These are phyloP conservation scores for Atrichornis clamosus DNA, from an alignment of 2,113 vertebrate genomes.

Conservation along the genomic window DNA sequence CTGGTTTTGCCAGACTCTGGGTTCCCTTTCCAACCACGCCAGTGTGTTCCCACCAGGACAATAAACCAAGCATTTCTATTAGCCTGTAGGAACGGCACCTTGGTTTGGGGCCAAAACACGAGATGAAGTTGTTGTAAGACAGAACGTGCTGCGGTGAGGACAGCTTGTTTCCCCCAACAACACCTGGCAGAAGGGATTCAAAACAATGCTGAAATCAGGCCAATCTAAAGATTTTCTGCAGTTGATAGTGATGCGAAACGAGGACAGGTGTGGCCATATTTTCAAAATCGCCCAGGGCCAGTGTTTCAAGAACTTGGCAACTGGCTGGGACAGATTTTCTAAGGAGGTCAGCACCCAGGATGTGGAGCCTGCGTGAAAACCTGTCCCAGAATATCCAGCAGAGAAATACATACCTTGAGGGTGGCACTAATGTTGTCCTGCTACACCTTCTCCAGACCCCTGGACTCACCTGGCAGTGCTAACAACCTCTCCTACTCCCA, in stretches of 20 bases:
- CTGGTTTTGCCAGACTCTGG: not conserved
- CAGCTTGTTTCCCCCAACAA: constrained; percentile 34
- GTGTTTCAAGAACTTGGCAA: constrained; percentile 27
- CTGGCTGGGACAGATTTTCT: not conserved
- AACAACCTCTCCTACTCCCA: not conserved
- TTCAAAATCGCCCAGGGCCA: not conserved
- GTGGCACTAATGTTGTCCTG: not conserved
- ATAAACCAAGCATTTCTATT: not conserved
- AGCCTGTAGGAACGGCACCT: not conserved
- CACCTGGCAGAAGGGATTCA: constrained; percentile 32
- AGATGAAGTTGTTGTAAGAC: not conserved
- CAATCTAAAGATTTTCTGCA: constrained; percentile 4
- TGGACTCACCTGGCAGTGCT: not conserved
- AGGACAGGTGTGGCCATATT: constrained; percentile 26
- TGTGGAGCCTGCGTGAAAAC: not conserved
- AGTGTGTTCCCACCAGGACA: not conserved
- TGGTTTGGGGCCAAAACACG: not conserved
- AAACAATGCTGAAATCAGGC: constrained; percentile 30
- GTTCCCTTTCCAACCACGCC: not conserved
- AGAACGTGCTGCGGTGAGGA: not conserved
- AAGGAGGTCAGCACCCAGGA: constrained; percentile 21
- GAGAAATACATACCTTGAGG: not conserved
- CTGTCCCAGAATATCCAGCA: not conserved
- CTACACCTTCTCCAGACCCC: not conserved
- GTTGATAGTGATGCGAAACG: not conserved